Conservation (phyloP, 1,140 invertebrate genomes). For the Prorops nasuta region DNA sequence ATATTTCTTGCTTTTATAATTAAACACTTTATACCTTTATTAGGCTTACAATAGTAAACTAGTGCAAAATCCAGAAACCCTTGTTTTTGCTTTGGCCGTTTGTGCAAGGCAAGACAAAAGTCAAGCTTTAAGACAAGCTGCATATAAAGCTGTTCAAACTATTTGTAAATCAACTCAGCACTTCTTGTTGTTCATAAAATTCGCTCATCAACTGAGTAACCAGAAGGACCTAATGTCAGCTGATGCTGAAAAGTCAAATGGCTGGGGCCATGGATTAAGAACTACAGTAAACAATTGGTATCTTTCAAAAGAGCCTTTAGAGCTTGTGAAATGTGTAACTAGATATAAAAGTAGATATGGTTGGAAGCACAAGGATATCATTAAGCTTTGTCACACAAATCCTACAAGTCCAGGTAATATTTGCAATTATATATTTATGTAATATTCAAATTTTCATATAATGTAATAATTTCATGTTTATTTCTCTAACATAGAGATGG, state of each 20-base stretch:
- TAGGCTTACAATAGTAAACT: constrained; percentile 57
- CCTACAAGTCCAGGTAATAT: constrained; percentile 51
- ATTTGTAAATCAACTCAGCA: constrained; percentile 60
- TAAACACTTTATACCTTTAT: constrained; percentile 12
- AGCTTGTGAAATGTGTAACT: constrained; percentile 64
- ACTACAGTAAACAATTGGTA: constrained; percentile 65
- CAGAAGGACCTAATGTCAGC: constrained; percentile 20
- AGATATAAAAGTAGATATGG: constrained; percentile 63
- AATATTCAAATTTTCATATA: background rate
- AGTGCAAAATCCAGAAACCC: constrained; percentile 57
- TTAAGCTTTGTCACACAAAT: constrained; percentile 65
- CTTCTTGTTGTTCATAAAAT: constrained; percentile 64
- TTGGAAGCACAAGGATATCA: constrained; percentile 68
- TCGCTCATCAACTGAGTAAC: constrained; percentile 55
- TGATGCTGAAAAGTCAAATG: constrained; percentile 32
- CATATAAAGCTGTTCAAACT: constrained; percentile 56
- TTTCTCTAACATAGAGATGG: too few relatives aligned
- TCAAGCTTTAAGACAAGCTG: constrained; percentile 50
- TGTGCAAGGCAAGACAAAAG: constrained; percentile 52
- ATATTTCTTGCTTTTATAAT: constrained; percentile 4
- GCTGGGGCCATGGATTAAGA: constrained; percentile 66
- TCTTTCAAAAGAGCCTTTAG: constrained; percentile 55
- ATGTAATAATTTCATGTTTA: constrained; percentile 2
- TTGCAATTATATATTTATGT: background rate
- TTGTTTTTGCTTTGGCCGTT: constrained; percentile 62